Evolutionary conservation across 2,113 vertebrate genomes (phyloP).

Genomic region (Rana temporaria): DNA sequence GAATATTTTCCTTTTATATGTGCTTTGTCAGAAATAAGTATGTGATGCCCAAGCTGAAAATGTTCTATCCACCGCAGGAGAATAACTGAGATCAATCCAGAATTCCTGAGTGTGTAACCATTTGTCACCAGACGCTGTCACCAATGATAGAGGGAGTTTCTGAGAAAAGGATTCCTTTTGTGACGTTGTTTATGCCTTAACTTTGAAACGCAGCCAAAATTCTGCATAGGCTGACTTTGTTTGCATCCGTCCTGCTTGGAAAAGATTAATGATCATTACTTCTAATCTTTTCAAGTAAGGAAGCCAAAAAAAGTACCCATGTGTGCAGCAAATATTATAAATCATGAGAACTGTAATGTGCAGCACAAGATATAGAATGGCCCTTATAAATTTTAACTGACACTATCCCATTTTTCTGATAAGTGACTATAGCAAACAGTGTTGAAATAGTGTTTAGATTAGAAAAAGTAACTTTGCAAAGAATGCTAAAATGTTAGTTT

Average conservation of each 20-base stretch:
- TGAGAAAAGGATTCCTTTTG: slow-evolving; percentile 54
- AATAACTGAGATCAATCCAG: slow-evolving; percentile 56
- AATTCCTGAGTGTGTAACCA: slow-evolving; percentile 47
- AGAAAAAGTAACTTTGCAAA: slow-evolving; percentile 1
- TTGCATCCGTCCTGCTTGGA: slow-evolving; percentile 27
- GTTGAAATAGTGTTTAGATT: neutral
- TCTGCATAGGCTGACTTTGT: neutral
- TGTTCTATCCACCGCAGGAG: slow-evolving; percentile 58
- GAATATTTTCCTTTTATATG: slow-evolving; percentile 22
- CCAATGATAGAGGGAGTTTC: slow-evolving; percentile 48
- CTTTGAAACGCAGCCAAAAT: slow-evolving; percentile 43
- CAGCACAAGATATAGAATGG: neutral
- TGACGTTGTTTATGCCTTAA: slow-evolving; percentile 44
- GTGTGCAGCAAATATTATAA: slow-evolving; percentile 26
- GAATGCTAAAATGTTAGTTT: neutral
- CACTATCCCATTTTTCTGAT: slow-evolving; percentile 6
- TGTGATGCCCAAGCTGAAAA: slow-evolving; percentile 33
- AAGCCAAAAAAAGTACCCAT: neutral
- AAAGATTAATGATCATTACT: slow-evolving; percentile 32
- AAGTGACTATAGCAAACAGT: neutral
- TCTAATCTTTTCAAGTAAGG: slow-evolving; percentile 45
- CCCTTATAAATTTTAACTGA: slow-evolving; percentile 5
- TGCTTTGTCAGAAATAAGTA: slow-evolving; percentile 48
- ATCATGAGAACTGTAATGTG: slow-evolving; percentile 11
- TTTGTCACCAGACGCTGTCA: slow-evolving; percentile 59